A percentile compares a stretch with the other conserved stretches of the same genome.
Evolutionary conservation across 2,113 vertebrate genomes (phyloP).

Genomic region (Dipodomys ordii): DNA sequence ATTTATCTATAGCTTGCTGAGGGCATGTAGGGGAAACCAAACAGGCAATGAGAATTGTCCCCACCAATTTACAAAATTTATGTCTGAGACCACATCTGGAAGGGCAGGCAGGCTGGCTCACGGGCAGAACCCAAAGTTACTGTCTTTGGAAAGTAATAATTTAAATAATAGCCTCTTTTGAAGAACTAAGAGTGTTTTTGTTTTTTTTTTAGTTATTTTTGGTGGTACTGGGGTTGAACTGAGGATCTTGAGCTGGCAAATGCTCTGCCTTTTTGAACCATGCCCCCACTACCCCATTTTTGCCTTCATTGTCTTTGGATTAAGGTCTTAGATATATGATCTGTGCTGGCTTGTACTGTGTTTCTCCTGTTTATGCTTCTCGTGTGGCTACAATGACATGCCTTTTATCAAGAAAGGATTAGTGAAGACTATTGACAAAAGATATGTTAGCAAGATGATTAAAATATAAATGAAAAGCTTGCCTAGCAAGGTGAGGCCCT

Average conservation of each 20-base stretch:
- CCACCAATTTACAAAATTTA: conserved; percentile 56
- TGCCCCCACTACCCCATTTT: neutral
- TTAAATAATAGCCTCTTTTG: conserved; percentile 61
- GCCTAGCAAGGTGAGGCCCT: neutral
- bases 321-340: too few species aligned
- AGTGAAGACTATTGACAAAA: conserved; percentile 48
- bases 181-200: conserved; percentile 21
- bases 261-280: too few species aligned
- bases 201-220: neutral
- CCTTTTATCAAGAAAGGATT: conserved; percentile 15
- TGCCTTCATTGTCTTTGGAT: neutral
- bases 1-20: conserved; percentile 53
- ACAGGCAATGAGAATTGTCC: conserved; percentile 47
- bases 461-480: conserved; percentile 51
- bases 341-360: too few species aligned
- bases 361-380: too few species aligned
- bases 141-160: conserved; percentile 43
- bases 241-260: too few species aligned
- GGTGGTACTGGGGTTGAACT: too few species aligned
- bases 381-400: too few species aligned
- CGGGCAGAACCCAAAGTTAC: conserved; percentile 33
- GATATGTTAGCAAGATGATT: conserved; percentile 15
- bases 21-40: conserved; percentile 58
- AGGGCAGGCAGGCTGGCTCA: neutral
- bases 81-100: conserved; percentile 35